phyloP scores from a whole-genome alignment of 2,113 vertebrate species.

The Cacatua alba region DNA sequence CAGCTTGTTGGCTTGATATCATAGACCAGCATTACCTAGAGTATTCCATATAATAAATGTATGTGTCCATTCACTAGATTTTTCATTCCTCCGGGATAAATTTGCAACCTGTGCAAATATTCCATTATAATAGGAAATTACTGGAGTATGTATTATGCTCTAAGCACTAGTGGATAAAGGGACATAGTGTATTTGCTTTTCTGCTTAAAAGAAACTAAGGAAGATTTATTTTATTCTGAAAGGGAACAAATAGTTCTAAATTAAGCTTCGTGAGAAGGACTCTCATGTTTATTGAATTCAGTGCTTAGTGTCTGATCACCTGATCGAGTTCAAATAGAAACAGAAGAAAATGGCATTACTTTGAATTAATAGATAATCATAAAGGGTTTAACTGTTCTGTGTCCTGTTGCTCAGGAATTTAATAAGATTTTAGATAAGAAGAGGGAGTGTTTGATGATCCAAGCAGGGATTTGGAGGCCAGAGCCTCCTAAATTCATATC shows the following conservation, averaged over 20 bases:
- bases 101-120: constrained; percentile 25
- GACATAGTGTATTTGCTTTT: constrained; percentile 23
- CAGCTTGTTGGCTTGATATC: constrained; percentile 7
- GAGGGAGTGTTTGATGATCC: neutral
- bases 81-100: constrained; percentile 11
- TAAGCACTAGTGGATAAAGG: neutral
- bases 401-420: neutral
- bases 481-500: neutral
- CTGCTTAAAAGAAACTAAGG: constrained; percentile 38
- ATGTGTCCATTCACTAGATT: constrained; percentile 7
- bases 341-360: constrained; percentile 23
- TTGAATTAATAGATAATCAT: constrained; percentile 40
- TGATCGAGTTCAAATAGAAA: constrained; percentile 31
- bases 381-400: constrained; percentile 40
- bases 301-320: constrained; percentile 18
- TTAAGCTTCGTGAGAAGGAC: neutral
- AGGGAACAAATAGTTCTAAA: constrained; percentile 32
- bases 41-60: neutral
- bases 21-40: constrained; percentile 8
- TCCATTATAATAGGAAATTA: constrained; percentile 40
- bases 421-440: neutral
- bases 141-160: neutral
- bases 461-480: neutral
- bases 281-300: constrained; percentile 30
- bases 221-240: neutral